Conservation (phyloP, 2,888 invertebrate species). For the Acleris holmiana region DNA sequence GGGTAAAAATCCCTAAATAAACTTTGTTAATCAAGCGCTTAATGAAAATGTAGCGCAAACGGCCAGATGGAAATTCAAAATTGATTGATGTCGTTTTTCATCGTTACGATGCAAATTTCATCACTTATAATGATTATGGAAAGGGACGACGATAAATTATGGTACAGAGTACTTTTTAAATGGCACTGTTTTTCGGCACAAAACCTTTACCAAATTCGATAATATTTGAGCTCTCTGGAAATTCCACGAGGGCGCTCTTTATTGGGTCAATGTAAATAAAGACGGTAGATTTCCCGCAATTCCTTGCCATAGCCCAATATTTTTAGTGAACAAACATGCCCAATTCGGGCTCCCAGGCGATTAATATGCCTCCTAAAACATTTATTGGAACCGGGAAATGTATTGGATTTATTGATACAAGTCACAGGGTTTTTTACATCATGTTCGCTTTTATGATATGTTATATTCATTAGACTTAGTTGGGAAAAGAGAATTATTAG, state of each 20-base stretch:
- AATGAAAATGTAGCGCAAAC: constrained; percentile 24
- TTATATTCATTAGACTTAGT: constrained; percentile 12
- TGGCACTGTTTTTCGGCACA: not conserved
- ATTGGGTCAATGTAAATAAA: constrained; percentile 67
- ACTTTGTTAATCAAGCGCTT: constrained; percentile 30
- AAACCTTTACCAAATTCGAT: constrained; percentile 37
- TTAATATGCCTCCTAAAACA: constrained; percentile 35
- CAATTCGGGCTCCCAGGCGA: constrained; percentile 11
- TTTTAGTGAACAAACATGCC: constrained; percentile 47
- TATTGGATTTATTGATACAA: constrained; percentile 21
- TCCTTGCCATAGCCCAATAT: constrained; percentile 52
- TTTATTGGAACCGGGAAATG: constrained; percentile 23
- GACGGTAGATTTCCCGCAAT: constrained; percentile 51
- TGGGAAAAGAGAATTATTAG: not conserved
- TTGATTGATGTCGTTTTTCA: constrained; percentile 32
- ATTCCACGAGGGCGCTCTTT: constrained; percentile 48
- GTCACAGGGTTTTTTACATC: constrained; percentile 5
- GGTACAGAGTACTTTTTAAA: constrained; percentile 1
- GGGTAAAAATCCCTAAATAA: constrained; percentile 18
- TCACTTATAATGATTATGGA: constrained; percentile 24
- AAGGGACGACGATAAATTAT: constrained; percentile 7
- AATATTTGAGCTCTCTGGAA: constrained; percentile 56
- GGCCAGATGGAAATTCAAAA: constrained; percentile 15
- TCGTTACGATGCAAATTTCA: constrained; percentile 24
- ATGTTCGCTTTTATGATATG: constrained; percentile 4